phyloP scores from a whole-genome alignment of 2,888 invertebrate species.

The Homarus gammarus region DNA sequence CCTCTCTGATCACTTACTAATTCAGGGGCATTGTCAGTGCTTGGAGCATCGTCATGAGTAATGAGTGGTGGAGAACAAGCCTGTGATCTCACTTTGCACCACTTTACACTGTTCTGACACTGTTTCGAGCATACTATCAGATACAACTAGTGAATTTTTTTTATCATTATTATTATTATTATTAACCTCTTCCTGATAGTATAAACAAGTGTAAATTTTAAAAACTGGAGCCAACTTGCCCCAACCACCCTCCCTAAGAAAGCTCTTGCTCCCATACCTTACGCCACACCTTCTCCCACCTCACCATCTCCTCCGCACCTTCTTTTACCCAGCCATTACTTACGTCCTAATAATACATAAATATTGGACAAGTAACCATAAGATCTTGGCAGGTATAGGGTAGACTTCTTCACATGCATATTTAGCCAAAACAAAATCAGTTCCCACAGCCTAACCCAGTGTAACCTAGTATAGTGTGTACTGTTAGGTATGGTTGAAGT shows the following conservation, averaged over 20 bases:
- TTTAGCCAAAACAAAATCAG: background rate
- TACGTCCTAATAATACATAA: background rate
- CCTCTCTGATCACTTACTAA: too few relatives aligned
- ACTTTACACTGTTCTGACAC: background rate
- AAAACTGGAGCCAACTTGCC: background rate
- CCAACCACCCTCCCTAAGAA: background rate
- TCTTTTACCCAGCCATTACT: background rate
- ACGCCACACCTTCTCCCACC: background rate
- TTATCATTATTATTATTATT: too few relatives aligned
- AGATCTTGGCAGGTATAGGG: slow-evolving; percentile 2
- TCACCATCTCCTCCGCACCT: background rate
- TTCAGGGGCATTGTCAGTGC: background rate
- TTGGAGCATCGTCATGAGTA: background rate
- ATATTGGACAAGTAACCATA: background rate
- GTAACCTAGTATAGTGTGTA: background rate
- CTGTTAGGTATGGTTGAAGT: background rate
- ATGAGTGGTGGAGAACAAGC: background rate
- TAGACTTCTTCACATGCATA: background rate
- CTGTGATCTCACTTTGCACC: background rate
- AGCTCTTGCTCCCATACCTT: background rate
- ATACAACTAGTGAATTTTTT: background rate
- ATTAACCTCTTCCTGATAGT: too few relatives aligned
- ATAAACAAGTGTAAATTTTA: background rate
- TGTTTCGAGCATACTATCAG: background rate
- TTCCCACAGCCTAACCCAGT: background rate